These are phyloP conservation scores for Aphaenogaster rudis DNA, from an alignment of 1,140 invertebrate genomes.

Conservation along the genomic window DNA sequence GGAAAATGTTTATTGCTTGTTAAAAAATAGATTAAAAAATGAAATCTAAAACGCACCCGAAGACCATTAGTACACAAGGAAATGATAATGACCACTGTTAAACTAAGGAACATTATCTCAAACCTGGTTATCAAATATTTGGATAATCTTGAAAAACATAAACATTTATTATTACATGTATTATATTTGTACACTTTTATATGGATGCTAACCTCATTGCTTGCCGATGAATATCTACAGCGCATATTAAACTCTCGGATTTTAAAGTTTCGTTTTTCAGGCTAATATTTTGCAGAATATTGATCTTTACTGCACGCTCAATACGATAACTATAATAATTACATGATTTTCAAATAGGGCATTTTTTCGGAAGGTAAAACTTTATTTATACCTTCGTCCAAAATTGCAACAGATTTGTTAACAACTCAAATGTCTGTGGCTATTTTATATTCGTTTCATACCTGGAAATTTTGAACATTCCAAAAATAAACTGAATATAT, in stretches of 20 bases:
- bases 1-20: background rate
- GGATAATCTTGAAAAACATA: slow-evolving; percentile 23
- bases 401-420: background rate
- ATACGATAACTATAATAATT: slow-evolving; percentile 19
- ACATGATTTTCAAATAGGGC: background rate
- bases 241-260: background rate
- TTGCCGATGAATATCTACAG: background rate
- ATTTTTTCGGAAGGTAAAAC: background rate
- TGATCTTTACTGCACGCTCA: background rate
- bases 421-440: background rate
- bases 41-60: background rate
- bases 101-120: slow-evolving; percentile 16
- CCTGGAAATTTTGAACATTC: slow-evolving; percentile 30
- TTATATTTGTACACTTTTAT: background rate
- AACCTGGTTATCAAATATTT: background rate
- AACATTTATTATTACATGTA: background rate
- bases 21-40: background rate
- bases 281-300: background rate
- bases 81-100: background rate
- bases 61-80: background rate
- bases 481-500: slow-evolving; percentile 1
- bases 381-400: background rate
- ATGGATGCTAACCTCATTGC: background rate
- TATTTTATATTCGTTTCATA: slow-evolving; percentile 1
- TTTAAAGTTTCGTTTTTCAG: background rate